Evolutionary conservation across 2,113 vertebrate species (phyloP).

Genomic region (Thalassoma bifasciatum): DNA sequence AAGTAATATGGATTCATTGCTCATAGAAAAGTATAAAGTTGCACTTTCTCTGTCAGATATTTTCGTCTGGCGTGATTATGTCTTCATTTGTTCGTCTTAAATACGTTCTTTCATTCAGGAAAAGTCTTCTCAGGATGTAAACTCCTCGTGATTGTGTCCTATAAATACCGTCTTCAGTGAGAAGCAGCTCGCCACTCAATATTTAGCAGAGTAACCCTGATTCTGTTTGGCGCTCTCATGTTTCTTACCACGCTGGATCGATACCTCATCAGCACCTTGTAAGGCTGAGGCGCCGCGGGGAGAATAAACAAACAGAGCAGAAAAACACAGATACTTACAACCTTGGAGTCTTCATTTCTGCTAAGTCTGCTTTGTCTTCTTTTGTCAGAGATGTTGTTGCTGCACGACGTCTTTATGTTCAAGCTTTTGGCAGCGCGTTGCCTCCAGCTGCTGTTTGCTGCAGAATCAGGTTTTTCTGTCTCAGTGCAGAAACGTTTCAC

Average conservation of each 20-base stretch:
- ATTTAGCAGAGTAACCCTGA: conserved; percentile 21
- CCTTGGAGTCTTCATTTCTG: not conserved
- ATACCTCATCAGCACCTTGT: conserved; percentile 44
- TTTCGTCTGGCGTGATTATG: too few relatives aligned
- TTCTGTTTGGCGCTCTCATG: conserved; percentile 26
- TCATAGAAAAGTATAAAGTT: too few relatives aligned
- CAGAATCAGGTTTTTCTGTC: too few relatives aligned
- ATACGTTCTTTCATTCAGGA: too few relatives aligned
- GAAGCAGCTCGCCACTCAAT: conserved; percentile 7
- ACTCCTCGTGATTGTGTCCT: not conserved
- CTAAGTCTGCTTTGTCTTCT: not conserved
- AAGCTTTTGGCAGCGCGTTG: not conserved
- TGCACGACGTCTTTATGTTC: conserved; percentile 6
- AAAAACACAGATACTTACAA: not conserved
- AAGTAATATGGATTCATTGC: too few relatives aligned
- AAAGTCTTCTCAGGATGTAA: too few relatives aligned
- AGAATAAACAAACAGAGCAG: not conserved
- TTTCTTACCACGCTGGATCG: not conserved
- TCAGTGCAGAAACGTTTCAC: too few relatives aligned
- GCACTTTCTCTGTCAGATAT: too few relatives aligned
- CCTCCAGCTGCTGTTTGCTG: not conserved
- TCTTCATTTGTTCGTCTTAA: too few relatives aligned
- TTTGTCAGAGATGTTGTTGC: not conserved
- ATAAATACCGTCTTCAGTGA: not conserved
- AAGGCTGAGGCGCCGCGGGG: conserved; percentile 1